Conservation (phyloP, 2,888 invertebrate species). For the Hartigia nigra region DNA sequence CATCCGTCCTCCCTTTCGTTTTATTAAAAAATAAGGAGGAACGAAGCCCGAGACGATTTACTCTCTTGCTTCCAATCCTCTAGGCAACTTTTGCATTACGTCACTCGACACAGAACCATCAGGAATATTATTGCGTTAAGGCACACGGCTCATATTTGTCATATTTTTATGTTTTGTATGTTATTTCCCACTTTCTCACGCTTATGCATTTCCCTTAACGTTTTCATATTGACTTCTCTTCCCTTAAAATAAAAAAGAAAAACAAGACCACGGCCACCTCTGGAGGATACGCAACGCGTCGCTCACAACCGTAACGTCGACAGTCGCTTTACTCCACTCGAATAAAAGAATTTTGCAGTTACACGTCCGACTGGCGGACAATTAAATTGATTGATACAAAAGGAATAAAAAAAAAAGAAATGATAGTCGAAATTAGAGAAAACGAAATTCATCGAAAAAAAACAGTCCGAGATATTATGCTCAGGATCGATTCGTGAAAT, state of each 20-base stretch:
- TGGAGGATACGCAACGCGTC: slow-evolving; percentile 1
- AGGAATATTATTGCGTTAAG: background rate
- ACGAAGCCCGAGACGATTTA: background rate
- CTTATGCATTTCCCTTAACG: background rate
- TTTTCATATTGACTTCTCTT: background rate
- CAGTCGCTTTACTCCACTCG: background rate
- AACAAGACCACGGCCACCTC: background rate
- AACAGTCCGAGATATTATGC: background rate
- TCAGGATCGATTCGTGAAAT: background rate
- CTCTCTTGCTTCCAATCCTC: background rate
- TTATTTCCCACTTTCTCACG: background rate
- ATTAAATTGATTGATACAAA: background rate
- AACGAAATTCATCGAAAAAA: background rate
- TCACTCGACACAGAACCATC: background rate
- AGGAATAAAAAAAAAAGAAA: background rate
- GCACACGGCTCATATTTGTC: background rate
- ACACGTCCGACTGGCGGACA: background rate
- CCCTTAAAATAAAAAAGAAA: background rate
- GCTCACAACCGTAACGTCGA: slow-evolving; percentile 1
- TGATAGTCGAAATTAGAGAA: background rate
- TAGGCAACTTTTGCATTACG: slow-evolving; percentile 1
- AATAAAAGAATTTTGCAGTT: background rate
- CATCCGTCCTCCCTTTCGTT: background rate
- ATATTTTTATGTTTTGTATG: background rate
- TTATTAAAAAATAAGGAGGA: background rate